These are phyloP conservation scores for Jordanella pulchra DNA, from an alignment of 2,797 vertebrate species.

Conservation along the genomic window DNA sequence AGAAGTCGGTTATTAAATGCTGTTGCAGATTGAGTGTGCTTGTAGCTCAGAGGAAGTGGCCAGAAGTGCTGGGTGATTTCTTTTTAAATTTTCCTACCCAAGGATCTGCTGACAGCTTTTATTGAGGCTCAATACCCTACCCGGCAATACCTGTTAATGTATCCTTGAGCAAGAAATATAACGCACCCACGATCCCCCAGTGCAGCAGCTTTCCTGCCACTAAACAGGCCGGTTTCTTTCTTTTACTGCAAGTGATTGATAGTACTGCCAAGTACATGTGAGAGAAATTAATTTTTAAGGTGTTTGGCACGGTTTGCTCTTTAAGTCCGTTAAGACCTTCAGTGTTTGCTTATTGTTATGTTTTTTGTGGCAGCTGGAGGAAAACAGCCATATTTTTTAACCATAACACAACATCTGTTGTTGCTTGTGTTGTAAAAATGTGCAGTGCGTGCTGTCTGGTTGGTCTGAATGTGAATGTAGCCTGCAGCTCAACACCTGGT, in stretches of 20 bases:
- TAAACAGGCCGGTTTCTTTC: slow-evolving; percentile 13
- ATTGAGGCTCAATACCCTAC: slow-evolving; percentile 30
- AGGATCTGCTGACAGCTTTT: slow-evolving; percentile 43
- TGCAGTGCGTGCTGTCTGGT: slow-evolving; percentile 22
- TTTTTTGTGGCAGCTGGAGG: slow-evolving; percentile 18
- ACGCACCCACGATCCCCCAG: slow-evolving; percentile 7
- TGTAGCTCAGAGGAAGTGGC: slow-evolving; percentile 24
- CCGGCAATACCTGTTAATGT: slow-evolving; percentile 32
- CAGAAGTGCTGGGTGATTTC: slow-evolving; percentile 23
- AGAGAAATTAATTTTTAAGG: slow-evolving; percentile 10
- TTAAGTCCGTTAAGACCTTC: not conserved
- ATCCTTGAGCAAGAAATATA: slow-evolving; percentile 54
- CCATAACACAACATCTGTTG: slow-evolving; percentile 9
- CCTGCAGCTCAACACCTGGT: slow-evolving; percentile 29
- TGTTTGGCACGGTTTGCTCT: slow-evolving; percentile 4
- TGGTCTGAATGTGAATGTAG: slow-evolving; percentile 21
- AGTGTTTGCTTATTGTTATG: not conserved
- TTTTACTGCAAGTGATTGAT: slow-evolving; percentile 22
- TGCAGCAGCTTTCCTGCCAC: slow-evolving; percentile 10
- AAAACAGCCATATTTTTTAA: slow-evolving; percentile 14
- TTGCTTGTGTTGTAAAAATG: slow-evolving; percentile 9
- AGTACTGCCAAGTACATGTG: slow-evolving; percentile 7
- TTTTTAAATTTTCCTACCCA: slow-evolving; percentile 34
- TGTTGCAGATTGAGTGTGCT: slow-evolving; percentile 2
- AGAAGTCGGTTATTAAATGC: slow-evolving; percentile 21